Evolutionary conservation across 2,113 vertebrate genomes (phyloP).

Genomic region (Sylvia atricapilla): DNA sequence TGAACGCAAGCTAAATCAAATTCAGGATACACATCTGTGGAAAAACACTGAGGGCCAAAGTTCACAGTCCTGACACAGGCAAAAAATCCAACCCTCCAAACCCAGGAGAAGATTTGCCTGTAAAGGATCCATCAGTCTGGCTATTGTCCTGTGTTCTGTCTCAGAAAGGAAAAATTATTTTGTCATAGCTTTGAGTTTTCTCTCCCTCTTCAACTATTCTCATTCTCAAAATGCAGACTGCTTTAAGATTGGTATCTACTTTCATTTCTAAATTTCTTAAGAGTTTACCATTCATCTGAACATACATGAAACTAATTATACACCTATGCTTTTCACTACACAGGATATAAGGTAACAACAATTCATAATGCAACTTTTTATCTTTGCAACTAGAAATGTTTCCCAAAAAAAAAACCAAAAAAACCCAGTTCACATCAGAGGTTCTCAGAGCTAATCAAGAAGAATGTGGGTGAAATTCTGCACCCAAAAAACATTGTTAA

Average conservation of each 20-base stretch:
- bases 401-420: background rate
- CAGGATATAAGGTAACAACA: constrained; percentile 7
- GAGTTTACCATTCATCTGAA: background rate
- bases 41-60: constrained; percentile 44
- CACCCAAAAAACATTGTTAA: background rate
- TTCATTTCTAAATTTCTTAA: background rate
- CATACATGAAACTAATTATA: constrained; percentile 42
- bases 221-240: background rate
- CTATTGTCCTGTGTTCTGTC: background rate
- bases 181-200: background rate
- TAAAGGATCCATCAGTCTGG: background rate
- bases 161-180: background rate
- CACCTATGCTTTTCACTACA: background rate
- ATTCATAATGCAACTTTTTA: constrained; percentile 32
- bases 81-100: background rate
- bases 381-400: background rate
- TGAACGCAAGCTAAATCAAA: constrained; percentile 27
- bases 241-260: background rate
- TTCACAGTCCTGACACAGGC: background rate
- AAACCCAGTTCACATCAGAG: background rate
- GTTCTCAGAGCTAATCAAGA: background rate
- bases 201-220: background rate
- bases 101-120: background rate
- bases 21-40: constrained; percentile 17
- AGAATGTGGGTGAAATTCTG: background rate